Conservation (phyloP, 1,140 invertebrate genomes). For the Aethina tumida region DNA sequence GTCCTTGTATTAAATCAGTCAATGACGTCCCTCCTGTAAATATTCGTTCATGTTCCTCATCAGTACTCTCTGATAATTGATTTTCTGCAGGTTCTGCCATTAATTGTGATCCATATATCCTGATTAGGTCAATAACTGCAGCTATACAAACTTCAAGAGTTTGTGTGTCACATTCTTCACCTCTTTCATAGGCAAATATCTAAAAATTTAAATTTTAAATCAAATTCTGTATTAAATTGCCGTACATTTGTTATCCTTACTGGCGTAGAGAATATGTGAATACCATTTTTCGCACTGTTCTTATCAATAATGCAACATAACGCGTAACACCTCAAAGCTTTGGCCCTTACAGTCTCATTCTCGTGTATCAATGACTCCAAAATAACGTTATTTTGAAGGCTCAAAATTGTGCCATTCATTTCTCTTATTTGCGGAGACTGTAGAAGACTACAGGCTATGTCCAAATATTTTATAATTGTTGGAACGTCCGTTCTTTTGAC, state of each 20-base stretch:
- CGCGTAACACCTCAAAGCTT: slow-evolving; percentile 19
- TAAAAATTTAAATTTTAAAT: slow-evolving; percentile 12
- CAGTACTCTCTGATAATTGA: slow-evolving; percentile 15
- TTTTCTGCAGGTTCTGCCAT: slow-evolving; percentile 15
- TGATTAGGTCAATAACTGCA: slow-evolving; percentile 17
- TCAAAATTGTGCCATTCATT: slow-evolving; percentile 13
- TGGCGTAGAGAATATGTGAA: slow-evolving; percentile 20
- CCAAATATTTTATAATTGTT: slow-evolving; percentile 3
- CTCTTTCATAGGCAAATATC: slow-evolving; percentile 17
- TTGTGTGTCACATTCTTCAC: slow-evolving; percentile 18
- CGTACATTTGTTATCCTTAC: slow-evolving; percentile 10
- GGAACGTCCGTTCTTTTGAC: background rate
- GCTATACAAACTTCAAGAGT: slow-evolving; percentile 15
- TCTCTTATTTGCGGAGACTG: slow-evolving; percentile 8
- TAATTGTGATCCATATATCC: slow-evolving; percentile 19
- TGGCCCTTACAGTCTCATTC: slow-evolving; percentile 14
- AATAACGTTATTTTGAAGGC: slow-evolving; percentile 17
- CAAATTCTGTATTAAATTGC: background rate
- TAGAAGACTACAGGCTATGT: slow-evolving; percentile 6
- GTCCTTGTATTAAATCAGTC: slow-evolving; percentile 14
- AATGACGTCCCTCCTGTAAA: slow-evolving; percentile 22
- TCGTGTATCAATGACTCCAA: slow-evolving; percentile 14
- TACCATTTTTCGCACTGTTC: slow-evolving; percentile 15
- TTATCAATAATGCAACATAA: slow-evolving; percentile 20
- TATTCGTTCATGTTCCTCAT: slow-evolving; percentile 14